Evolutionary conservation across 1,140 invertebrate species (phyloP).

Genomic region (Neodiprion lecontei): DNA sequence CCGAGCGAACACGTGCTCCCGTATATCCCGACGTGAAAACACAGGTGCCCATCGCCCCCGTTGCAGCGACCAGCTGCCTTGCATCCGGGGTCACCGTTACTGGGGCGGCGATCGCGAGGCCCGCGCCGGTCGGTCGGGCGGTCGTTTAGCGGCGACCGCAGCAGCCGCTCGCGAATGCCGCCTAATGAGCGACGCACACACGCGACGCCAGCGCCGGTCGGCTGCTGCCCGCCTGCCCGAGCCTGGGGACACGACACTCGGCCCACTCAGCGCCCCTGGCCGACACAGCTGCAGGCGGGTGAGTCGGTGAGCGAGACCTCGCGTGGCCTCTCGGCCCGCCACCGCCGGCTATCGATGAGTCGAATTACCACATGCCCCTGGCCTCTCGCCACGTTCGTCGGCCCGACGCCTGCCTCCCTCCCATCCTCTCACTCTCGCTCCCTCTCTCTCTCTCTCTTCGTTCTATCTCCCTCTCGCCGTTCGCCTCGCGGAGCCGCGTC

Average conservation of each 20-base stretch:
- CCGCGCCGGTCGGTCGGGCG: background rate
- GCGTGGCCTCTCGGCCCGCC: background rate
- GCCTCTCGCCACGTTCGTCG: conserved; percentile 23
- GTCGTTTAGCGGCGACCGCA: conserved; percentile 4
- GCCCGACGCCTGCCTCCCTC: background rate
- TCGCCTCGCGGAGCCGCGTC: background rate
- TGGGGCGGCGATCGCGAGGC: background rate
- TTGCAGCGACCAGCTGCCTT: background rate
- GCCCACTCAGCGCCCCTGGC: background rate
- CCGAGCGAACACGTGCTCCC: background rate
- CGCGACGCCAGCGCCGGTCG: background rate
- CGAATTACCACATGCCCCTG: conserved; percentile 4
- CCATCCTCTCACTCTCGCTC: conserved; percentile 19
- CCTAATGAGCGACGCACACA: background rate
- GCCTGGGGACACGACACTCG: background rate
- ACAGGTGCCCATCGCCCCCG: conserved; percentile 12
- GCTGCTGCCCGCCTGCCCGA: background rate
- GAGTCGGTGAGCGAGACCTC: background rate
- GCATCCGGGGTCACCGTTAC: conserved; percentile 5
- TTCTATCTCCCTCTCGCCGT: conserved; percentile 17
- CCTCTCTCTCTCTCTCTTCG: conserved; percentile 6
- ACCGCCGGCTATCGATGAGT: conserved; percentile 6
- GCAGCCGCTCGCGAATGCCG: conserved; percentile 6
- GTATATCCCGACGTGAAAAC: background rate
- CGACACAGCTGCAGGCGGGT: background rate